phyloP scores from a whole-genome alignment of 2,113 vertebrate species.

The Chionodraco myersi region DNA sequence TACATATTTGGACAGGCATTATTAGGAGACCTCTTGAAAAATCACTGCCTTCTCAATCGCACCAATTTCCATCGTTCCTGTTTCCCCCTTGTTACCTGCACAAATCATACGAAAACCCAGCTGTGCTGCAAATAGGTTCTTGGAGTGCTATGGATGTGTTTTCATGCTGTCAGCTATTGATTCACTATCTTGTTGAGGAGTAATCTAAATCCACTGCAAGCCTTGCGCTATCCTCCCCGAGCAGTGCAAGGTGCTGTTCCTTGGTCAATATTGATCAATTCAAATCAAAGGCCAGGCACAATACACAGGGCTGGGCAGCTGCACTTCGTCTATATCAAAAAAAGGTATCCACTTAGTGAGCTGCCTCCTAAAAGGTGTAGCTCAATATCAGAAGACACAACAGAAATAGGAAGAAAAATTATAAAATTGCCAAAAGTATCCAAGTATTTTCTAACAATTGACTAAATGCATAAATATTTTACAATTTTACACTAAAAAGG shows the following conservation, averaged over 20 bases:
- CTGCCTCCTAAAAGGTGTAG: slow-evolving; percentile 5
- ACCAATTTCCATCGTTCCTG: slow-evolving; percentile 20
- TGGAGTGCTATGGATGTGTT: slow-evolving; percentile 23
- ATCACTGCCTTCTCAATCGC: neutral
- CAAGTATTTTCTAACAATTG: neutral
- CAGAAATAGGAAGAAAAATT: neutral
- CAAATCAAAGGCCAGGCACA: slow-evolving; percentile 58
- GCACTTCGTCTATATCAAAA: slow-evolving; percentile 45
- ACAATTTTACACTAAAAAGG: neutral
- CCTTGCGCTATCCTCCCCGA: neutral
- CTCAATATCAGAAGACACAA: neutral
- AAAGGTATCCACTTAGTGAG: slow-evolving; percentile 42
- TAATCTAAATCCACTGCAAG: slow-evolving; percentile 46
- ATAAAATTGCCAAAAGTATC: neutral
- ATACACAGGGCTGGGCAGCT: slow-evolving; percentile 16
- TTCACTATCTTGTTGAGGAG: slow-evolving; percentile 52
- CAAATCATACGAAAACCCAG: neutral
- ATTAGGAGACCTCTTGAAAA: slow-evolving; percentile 13
- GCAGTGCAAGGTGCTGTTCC: slow-evolving; percentile 49
- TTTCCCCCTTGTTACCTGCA: slow-evolving; percentile 1
- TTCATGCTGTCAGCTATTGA: slow-evolving; percentile 54
- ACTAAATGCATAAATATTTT: neutral
- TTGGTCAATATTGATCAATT: slow-evolving; percentile 66
- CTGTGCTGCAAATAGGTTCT: slow-evolving; percentile 11
- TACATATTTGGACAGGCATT: slow-evolving; percentile 19